Conservation (phyloP, 35 echinoderm and acorn worm species). For the Heliocidaris erythrogramma region DNA sequence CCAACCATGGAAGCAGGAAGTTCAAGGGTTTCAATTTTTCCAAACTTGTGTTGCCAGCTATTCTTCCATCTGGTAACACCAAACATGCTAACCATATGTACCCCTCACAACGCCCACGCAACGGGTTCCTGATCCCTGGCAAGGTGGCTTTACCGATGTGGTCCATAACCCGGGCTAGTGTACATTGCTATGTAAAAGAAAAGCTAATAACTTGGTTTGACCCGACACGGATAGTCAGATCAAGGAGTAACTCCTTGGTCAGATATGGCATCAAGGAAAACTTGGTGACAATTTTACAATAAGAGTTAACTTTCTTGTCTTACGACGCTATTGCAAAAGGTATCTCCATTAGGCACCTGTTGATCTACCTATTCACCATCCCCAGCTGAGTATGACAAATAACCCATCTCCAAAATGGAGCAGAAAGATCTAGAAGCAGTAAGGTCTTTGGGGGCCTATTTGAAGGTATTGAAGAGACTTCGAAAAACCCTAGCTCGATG, state of each 20-base stretch:
- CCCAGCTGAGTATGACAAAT: background rate
- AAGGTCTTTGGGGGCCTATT: no score
- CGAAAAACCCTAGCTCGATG: no score
- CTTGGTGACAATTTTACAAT: background rate
- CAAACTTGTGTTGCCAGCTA: background rate
- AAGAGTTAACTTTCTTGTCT: no score
- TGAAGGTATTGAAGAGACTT: no score
- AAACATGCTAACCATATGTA: background rate
- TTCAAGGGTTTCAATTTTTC: slow-evolving; percentile 19
- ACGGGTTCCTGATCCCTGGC: background rate
- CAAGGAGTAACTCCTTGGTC: no score
- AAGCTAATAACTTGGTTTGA: background rate
- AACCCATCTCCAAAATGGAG: background rate
- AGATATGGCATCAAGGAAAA: background rate
- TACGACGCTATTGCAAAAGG: background rate
- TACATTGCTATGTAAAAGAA: no score
- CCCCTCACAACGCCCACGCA: background rate
- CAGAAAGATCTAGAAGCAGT: background rate
- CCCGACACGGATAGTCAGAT: background rate
- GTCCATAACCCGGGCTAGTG: no score
- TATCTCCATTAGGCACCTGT: background rate
- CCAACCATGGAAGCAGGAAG: slow-evolving; percentile 24
- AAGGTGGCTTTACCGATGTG: background rate
- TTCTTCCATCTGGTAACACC: slow-evolving; percentile 21
- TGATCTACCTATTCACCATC: background rate